Conservation (phyloP, 2,113 vertebrate genomes). For the Gasterosteus aculeatus region DNA sequence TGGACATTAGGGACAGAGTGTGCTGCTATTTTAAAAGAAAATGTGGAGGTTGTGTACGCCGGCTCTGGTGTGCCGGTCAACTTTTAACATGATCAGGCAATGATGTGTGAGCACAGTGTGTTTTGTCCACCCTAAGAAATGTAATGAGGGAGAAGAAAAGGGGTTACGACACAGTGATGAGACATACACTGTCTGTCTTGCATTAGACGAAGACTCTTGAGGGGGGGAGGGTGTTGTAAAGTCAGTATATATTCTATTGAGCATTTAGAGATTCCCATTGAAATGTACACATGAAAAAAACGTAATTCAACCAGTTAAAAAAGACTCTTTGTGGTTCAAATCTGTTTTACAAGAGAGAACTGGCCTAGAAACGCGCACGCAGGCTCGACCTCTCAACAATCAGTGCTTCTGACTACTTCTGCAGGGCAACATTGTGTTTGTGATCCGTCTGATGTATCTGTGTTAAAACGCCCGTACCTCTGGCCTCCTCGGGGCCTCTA, state of each 20-base stretch:
- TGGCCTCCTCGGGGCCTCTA: neutral
- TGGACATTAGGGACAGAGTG: neutral
- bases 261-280: neutral
- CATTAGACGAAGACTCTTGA: conserved; percentile 14
- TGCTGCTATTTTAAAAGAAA: conserved; percentile 23
- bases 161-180: conserved; percentile 49
- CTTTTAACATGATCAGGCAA: conserved; percentile 62
- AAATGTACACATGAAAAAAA: neutral
- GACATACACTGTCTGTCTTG: conserved; percentile 30
- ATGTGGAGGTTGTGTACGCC: neutral
- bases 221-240: neutral
- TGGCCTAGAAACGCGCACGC: neutral
- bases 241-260: conserved; percentile 8
- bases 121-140: conserved; percentile 61
- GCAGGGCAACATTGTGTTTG: neutral
- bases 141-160: conserved; percentile 63
- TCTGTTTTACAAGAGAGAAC: neutral
- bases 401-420: neutral
- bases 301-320: neutral
- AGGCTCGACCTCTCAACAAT: neutral
- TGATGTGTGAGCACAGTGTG: conserved; percentile 53
- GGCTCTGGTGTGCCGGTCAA: conserved; percentile 52
- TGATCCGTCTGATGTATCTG: neutral
- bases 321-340: neutral
- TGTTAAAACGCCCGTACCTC: conserved; percentile 2